A percentile compares a stretch with the other conserved stretches of the same genome.
phyloP scores from a whole-genome alignment of 2,888 invertebrate species.

The Dynastes hyllus region DNA sequence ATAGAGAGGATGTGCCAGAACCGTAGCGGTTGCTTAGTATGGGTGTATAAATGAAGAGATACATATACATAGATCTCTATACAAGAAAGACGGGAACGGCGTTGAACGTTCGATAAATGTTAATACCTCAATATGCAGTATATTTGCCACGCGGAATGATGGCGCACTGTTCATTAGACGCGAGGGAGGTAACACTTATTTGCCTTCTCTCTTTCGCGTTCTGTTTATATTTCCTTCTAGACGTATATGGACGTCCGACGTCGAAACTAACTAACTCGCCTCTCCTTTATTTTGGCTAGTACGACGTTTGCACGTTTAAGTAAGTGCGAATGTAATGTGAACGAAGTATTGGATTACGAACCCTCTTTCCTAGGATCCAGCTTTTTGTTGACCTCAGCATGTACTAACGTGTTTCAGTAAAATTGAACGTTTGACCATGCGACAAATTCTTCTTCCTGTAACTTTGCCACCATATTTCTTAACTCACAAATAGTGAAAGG shows the following conservation, averaged over 20 bases:
- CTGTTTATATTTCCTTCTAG: conserved; percentile 21
- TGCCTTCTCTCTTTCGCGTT: conserved; percentile 27
- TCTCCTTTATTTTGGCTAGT: not conserved
- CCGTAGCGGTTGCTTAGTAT: conserved; percentile 24
- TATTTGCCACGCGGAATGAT: conserved; percentile 67
- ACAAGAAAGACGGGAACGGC: conserved; percentile 44
- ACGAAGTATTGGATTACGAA: conserved; percentile 45
- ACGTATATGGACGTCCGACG: not conserved
- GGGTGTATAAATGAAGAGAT: not conserved
- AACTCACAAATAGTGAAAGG: too few relatives aligned
- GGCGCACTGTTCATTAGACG: conserved; percentile 63
- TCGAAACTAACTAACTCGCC: not conserved
- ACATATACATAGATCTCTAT: conserved; percentile 21
- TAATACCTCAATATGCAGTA: conserved; percentile 72
- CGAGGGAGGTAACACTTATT: conserved; percentile 54
- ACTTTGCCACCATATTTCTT: not conserved
- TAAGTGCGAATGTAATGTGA: conserved; percentile 16
- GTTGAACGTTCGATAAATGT: conserved; percentile 67
- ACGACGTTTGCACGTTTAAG: not conserved
- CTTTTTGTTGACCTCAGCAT: conserved; percentile 57
- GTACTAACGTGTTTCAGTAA: conserved; percentile 53
- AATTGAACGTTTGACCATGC: conserved; percentile 57
- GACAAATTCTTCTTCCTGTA: conserved; percentile 9
- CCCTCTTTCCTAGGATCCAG: conserved; percentile 54
- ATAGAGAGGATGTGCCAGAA: conserved; percentile 33